Evolutionary conservation across 1,140 invertebrate species (phyloP).

Genomic region (Scaptomyza pallida): DNA sequence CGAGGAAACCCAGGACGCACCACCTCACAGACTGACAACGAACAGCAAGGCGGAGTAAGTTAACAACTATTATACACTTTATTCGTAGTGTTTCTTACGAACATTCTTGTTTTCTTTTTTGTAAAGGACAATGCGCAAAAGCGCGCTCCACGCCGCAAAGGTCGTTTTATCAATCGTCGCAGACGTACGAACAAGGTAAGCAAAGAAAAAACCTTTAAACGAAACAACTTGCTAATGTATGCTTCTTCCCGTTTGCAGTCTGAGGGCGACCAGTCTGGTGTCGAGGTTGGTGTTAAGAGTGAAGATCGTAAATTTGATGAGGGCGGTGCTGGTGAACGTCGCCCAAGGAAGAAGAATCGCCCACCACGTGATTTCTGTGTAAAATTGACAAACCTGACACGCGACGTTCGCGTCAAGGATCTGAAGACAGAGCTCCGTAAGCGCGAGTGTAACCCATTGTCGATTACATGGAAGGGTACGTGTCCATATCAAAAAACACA

Average conservation of each 20-base stretch:
- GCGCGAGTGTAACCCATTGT: slow-evolving; percentile 86
- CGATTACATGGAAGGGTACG: slow-evolving; percentile 86
- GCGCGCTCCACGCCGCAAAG: slow-evolving; percentile 71
- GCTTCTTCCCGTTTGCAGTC: slow-evolving; percentile 52
- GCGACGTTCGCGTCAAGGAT: slow-evolving; percentile 86
- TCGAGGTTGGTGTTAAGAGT: slow-evolving; percentile 76
- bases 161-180: slow-evolving; percentile 73
- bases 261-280: slow-evolving; percentile 81
- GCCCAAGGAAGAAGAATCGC: slow-evolving; percentile 67
- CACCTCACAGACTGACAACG: slow-evolving; percentile 81
- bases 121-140: slow-evolving; percentile 70
- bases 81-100: not conserved
- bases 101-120: not conserved
- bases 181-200: slow-evolving; percentile 76
- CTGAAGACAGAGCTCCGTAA: slow-evolving; percentile 86
- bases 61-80: not conserved
- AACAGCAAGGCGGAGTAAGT: slow-evolving; percentile 72
- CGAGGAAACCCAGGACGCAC: slow-evolving; percentile 80
- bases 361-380: slow-evolving; percentile 85
- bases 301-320: slow-evolving; percentile 75
- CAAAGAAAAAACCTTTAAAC: not conserved
- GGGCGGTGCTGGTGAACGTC: slow-evolving; percentile 61
- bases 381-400: slow-evolving; percentile 86
- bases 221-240: not conserved
- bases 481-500: not conserved